Evolutionary conservation across 2,888 invertebrate species (phyloP).

Genomic region (Iselma pallidipennis): DNA sequence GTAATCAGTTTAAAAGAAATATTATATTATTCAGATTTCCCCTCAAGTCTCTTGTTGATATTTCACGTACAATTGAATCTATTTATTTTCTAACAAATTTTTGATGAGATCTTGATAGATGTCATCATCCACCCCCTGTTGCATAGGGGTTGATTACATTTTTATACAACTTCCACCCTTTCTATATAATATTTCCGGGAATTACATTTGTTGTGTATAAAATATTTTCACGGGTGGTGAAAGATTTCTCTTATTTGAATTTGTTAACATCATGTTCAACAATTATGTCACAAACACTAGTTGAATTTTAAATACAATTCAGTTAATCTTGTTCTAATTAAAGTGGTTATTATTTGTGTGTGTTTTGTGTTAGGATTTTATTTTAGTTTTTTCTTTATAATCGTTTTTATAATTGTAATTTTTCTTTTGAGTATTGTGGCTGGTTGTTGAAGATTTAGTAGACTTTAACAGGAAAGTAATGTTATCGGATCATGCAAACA

Average conservation of each 20-base stretch:
- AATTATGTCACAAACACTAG: neutral
- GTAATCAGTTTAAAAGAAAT: no score
- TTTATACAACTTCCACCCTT: neutral
- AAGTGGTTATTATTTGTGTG: neutral
- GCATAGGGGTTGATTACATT: neutral
- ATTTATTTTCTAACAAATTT: neutral
- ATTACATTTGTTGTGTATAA: neutral
- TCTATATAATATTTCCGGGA: neutral
- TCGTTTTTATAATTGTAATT: neutral
- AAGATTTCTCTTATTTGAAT: neutral
- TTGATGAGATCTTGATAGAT: neutral
- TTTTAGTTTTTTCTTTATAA: no score
- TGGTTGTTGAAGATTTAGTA: neutral
- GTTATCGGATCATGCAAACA: neutral
- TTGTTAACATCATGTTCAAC: neutral
- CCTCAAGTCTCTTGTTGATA: no score
- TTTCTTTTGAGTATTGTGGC: neutral
- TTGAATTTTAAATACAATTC: neutral
- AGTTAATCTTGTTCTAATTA: neutral
- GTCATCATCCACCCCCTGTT: no score
- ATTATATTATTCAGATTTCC: no score
- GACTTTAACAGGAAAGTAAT: neutral
- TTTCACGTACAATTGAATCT: neutral
- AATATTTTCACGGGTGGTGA: no score
- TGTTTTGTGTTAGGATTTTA: no score